Conservation (phyloP, 2,113 vertebrate species). For the Zosterops japonicus region DNA sequence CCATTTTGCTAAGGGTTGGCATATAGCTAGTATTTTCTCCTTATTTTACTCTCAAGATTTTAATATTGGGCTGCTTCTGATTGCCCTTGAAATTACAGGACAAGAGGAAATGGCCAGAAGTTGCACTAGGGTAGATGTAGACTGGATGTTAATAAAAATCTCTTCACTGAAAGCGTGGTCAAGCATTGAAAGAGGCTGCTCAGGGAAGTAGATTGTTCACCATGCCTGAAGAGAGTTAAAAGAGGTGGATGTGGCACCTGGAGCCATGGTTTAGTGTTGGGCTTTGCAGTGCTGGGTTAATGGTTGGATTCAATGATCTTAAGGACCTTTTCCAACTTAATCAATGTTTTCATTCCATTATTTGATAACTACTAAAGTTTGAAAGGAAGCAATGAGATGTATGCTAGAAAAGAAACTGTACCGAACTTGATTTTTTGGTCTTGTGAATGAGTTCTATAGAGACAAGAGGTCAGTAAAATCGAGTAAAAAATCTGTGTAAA, state of each 20-base stretch:
- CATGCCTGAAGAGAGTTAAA: background rate
- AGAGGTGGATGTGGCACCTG: background rate
- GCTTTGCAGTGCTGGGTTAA: background rate
- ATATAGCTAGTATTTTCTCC: background rate
- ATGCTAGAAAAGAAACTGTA: background rate
- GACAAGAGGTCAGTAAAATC: background rate
- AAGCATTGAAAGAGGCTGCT: background rate
- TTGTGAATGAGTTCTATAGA: background rate
- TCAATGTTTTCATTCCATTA: background rate
- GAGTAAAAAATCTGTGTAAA: background rate
- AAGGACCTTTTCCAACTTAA: background rate
- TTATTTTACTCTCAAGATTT: background rate
- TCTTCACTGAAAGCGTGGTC: background rate
- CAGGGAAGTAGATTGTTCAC: background rate
- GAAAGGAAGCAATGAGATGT: rapidly evolving
- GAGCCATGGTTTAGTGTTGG: background rate
- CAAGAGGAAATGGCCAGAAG: rapidly evolving
- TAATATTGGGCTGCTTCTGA: background rate
- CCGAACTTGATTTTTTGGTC: background rate
- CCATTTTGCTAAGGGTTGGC: background rate
- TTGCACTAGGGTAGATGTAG: background rate
- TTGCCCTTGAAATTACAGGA: background rate
- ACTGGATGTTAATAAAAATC: background rate
- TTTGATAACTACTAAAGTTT: background rate
- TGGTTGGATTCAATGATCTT: background rate